Conservation (phyloP, 2,888 invertebrate species). For the Rhogogaster chlorosoma region DNA sequence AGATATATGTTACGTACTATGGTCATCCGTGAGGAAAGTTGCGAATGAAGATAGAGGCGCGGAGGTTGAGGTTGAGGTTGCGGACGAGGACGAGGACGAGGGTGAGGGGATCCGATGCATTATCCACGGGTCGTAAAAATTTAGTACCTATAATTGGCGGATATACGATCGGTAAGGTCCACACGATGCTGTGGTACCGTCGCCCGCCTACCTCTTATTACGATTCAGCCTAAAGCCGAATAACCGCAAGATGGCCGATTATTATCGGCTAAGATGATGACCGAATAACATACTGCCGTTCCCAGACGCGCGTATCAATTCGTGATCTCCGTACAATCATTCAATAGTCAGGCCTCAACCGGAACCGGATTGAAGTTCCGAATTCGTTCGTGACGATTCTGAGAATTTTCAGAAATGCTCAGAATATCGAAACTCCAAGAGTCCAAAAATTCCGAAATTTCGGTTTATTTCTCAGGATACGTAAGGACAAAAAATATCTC, state of each 20-base stretch:
- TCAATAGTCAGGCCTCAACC: neutral
- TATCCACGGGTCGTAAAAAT: constrained; percentile 63
- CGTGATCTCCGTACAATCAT: neutral
- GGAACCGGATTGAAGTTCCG: neutral
- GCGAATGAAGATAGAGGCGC: neutral
- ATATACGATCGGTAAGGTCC: constrained; percentile 54
- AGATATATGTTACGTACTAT: neutral
- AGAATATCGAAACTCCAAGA: no score
- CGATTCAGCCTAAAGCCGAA: constrained; percentile 6
- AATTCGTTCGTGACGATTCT: neutral
- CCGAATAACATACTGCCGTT: constrained; percentile 5
- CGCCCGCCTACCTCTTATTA: constrained; percentile 27
- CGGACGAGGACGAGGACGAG: neutral
- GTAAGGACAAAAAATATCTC: no score
- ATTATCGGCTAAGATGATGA: constrained; percentile 14
- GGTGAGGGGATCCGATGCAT: constrained; percentile 55
- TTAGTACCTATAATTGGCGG: constrained; percentile 68
- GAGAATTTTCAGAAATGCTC: no score
- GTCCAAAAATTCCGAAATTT: no score
- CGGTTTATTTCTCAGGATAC: no score
- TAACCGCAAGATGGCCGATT: constrained; percentile 42
- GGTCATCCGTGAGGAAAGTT: neutral
- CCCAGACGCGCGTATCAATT: neutral
- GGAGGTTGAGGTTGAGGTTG: neutral
- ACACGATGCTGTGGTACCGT: constrained; percentile 30